Evolutionary conservation across 2,797 vertebrate genomes (phyloP).

Genomic region (Chelonia mydas): DNA sequence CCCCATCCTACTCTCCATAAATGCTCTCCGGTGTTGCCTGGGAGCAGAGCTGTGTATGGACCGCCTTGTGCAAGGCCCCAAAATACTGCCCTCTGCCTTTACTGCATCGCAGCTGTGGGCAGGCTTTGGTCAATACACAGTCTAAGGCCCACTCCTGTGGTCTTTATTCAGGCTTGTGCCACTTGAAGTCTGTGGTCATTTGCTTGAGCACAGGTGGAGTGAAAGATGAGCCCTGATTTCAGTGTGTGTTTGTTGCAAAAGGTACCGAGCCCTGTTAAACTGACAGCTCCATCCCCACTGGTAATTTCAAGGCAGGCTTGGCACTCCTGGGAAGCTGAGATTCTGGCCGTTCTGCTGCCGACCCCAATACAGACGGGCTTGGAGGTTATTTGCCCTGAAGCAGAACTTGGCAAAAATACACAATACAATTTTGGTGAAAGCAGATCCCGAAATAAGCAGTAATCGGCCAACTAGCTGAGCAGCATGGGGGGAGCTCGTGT

Average conservation of each 20-base stretch:
- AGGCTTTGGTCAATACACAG: neutral
- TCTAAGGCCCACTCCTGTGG: neutral
- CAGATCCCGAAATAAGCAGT: neutral
- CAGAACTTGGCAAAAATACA: neutral
- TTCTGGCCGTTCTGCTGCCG: neutral
- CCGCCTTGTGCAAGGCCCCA: neutral
- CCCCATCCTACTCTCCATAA: neutral
- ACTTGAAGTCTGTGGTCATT: neutral
- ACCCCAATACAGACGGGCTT: neutral
- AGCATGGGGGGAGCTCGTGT: neutral
- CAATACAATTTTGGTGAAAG: neutral
- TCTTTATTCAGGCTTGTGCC: neutral
- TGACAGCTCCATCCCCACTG: neutral
- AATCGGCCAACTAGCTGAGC: neutral
- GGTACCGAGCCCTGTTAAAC: neutral
- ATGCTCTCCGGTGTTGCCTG: neutral
- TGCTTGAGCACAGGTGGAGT: neutral
- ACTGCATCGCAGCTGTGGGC: fast-evolving
- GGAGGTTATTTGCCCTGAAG: neutral
- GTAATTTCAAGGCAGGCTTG: neutral
- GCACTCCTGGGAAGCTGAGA: constrained; percentile 49
- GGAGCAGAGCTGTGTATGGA: neutral
- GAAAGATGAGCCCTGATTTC: neutral
- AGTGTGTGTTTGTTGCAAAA: neutral
- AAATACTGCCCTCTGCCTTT: fast-evolving